Evolutionary conservation across 2,797 vertebrate genomes (phyloP), one percentile per base, ranked within the genome.

Genomic region (Microctenopoma steveboyesi): DNA sequence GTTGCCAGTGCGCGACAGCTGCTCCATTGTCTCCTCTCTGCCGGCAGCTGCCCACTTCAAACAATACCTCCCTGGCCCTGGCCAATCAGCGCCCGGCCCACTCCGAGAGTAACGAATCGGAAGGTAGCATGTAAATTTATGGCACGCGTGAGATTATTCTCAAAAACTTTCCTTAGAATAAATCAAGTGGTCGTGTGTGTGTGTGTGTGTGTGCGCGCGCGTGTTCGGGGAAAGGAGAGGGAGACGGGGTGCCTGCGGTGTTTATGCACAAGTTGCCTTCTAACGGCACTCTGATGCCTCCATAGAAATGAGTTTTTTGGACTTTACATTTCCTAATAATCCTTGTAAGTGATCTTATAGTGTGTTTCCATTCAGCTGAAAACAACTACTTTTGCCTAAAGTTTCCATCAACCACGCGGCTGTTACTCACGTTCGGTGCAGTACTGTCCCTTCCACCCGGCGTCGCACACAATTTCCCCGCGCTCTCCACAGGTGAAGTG

Each of bases 11-110:
- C 94, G 89, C 93, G 96, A 98, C 97, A 99, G 97, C 97, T 99
- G 97, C 97, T 95, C 96, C 93, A 99, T 99, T 98, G 97, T 99
- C 95, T 96, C 91, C 91, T 91, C 95, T 93, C 95, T 95, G 95
- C 94, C 95, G 94, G 97, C 97, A 98, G 97, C 97, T 98, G 97
- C 97, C 97, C 95, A 94, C 92, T 95, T 95, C 95, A 97, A 96
- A 98, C 96, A 98, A 98, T 98, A 94, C 95, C 92, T 88, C 93
- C 85, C 89, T 87, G 81, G 76, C 76, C 68, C 92, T 88, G 91
- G 81, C 96, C 96, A 97, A 96, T 96, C 89, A 89, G 89, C 81
- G 86, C 58, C 81, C 70, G 86, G 87, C 90, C 87, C 93, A 89
- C 86, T 89, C 84, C 82, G 72, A 48, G 39, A 83, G 78, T 76